Base-by-base conservation (phyloP, 2,888 invertebrate species). In the Drosophila affinis region DNA sequence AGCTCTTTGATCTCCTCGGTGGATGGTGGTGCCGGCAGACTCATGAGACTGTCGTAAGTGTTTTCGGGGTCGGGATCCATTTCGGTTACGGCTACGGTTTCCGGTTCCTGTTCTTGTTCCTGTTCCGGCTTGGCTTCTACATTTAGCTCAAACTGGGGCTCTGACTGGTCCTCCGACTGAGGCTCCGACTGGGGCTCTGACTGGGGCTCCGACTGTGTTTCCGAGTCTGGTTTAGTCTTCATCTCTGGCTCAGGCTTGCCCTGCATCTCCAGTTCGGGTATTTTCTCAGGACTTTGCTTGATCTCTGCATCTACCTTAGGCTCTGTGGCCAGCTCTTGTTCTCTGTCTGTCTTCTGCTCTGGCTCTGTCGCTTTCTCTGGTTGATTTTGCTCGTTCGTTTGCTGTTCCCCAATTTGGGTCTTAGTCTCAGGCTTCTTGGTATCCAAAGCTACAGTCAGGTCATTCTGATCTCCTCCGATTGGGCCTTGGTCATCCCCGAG, bases 11-110 rank as follows among this genome's bases (percentile, higher is more conserved):
- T 92, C 78, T 92, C 92, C 62, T 92, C 92, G 18, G 80, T 90
- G 57, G 92, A 88, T 62, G 92, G 92, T 62, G 92, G 92, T 61
- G 91, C 92, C 32, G 92, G 92, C 54, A 92, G 79, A 69, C 91
- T 92, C 73, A 92, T 90, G 69, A 92, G 84, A 76, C 92, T 92
- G 62, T 92, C 92, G 67, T 90, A 92, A 62, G 82, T 88, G 68
- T 89, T 89, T 63, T 91, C 91, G 7, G 68, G 67, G 2, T 63
- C 55, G n/a, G 14, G 21, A 7, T 68, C 67, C 3, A 45, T 17
- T 7, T 63, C 55, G 18, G 17, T 14, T 17, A 24, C 12, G 29
- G 3, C 29, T 51, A 34, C 34, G 14, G 27, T 17, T 17, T 14
- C 27, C 24, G 9, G 49, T 10, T 48, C 58, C 24, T 24, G 24